Percentiles rank a stretch among this genome's conserved stretches.
These are phyloP conservation scores for Corythornis cristatus DNA, from an alignment of 2,113 vertebrate species.

Conservation along the genomic window DNA sequence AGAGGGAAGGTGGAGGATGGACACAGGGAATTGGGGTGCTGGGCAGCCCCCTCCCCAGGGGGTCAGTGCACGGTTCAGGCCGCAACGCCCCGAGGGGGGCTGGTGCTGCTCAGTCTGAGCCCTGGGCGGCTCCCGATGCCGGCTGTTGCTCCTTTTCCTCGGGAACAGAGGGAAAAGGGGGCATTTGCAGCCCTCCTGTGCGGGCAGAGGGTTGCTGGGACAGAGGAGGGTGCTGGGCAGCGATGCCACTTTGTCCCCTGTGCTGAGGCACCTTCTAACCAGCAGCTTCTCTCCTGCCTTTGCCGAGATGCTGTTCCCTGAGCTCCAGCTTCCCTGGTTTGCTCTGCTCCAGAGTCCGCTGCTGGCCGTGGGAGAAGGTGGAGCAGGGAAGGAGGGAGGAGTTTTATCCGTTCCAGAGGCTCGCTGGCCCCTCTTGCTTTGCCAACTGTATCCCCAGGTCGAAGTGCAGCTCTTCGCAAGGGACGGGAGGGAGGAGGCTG, in stretches of 20 bases:
- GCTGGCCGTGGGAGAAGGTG: not conserved
- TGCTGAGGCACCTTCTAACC: not conserved
- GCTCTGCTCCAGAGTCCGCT: not conserved
- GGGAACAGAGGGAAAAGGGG: not conserved
- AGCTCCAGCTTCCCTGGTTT: not conserved
- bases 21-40: too few relatives aligned
- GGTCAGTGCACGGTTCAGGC: too few relatives aligned
- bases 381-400: not conserved
- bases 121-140: not conserved
- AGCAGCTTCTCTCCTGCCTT: not conserved
- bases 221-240: not conserved
- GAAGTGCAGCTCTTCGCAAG: not conserved
- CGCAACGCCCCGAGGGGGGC: not conserved
- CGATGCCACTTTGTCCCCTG: not conserved
- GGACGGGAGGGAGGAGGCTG: not conserved
- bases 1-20: too few relatives aligned
- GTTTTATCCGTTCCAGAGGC: not conserved
- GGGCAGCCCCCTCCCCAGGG: too few relatives aligned
- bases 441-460: not conserved
- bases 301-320: conserved; percentile 1
- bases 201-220: not conserved
- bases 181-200: not conserved
- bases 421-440: not conserved
- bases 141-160: too few relatives aligned
- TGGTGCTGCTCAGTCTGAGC: not conserved